phyloP scores from a whole-genome alignment of 2,113 vertebrate species.

The Elachura formosa region DNA sequence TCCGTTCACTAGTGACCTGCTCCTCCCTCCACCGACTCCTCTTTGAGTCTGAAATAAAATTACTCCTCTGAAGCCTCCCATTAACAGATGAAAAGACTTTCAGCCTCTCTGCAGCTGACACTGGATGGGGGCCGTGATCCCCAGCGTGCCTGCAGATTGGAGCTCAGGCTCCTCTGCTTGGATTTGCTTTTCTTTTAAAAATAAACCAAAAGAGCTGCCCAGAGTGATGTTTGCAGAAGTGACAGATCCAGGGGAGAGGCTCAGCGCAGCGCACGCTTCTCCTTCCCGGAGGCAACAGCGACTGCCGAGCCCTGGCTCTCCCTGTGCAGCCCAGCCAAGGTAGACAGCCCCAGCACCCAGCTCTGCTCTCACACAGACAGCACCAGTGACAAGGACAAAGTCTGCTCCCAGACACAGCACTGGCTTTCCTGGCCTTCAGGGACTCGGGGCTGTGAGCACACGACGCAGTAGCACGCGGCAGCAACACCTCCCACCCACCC shows the following conservation, averaged over 20 bases:
- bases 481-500: neutral
- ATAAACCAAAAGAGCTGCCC: neutral
- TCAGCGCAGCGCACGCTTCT: neutral
- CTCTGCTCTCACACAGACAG: neutral
- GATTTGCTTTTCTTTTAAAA: neutral
- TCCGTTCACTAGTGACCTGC: neutral
- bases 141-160: neutral
- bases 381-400: neutral
- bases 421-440: neutral
- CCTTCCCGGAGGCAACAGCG: neutral
- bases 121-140: neutral
- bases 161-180: neutral
- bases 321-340: neutral
- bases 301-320: neutral
- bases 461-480: fast-evolving
- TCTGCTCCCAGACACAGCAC: neutral
- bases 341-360: neutral
- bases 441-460: neutral
- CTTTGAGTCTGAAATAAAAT: conserved; percentile 8
- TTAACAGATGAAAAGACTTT: neutral
- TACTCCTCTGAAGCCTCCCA: conserved; percentile 6
- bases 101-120: neutral
- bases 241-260: neutral
- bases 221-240: neutral
- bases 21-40: neutral